These are phyloP conservation scores for Micropoecilia bifurca DNA, from an alignment of 2,797 vertebrate genomes.

Conservation along the genomic window DNA sequence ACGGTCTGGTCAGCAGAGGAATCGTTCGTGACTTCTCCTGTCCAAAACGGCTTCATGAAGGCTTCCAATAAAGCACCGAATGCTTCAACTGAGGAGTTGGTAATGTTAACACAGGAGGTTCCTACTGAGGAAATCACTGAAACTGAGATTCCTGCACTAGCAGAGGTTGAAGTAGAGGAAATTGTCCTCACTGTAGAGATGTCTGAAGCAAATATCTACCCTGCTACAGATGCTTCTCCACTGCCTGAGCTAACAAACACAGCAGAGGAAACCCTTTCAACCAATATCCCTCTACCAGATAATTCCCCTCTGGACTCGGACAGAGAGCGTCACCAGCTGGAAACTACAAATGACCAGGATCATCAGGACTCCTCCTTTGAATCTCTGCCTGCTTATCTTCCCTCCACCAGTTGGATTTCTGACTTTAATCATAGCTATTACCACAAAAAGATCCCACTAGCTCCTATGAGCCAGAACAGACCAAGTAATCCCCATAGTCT, in stretches of 20 bases:
- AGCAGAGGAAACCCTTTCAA: slow-evolving; percentile 9
- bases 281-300: slow-evolving; percentile 14
- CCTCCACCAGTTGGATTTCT: slow-evolving; percentile 74
- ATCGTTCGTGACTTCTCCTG: slow-evolving; percentile 62
- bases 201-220: slow-evolving; percentile 3
- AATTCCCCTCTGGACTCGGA: slow-evolving; percentile 10
- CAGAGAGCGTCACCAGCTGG: slow-evolving; percentile 11
- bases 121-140: slow-evolving; percentile 19
- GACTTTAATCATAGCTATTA: slow-evolving; percentile 72
- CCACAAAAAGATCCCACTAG: slow-evolving; percentile 52
- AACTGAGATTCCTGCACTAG: slow-evolving; percentile 13
- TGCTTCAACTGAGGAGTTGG: slow-evolving; percentile 25
- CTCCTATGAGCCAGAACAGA: slow-evolving; percentile 53
- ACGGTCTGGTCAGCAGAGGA: slow-evolving; percentile 77
- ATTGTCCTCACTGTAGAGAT: background rate
- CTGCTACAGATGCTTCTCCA: slow-evolving; percentile 9
- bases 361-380: slow-evolving; percentile 72
- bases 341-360: slow-evolving; percentile 26
- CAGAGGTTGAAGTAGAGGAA: slow-evolving; percentile 26
- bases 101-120: background rate
- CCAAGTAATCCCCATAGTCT: slow-evolving; percentile 2
- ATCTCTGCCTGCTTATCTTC: slow-evolving; percentile 75
- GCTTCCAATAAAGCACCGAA: slow-evolving; percentile 21
- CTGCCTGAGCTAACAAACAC: background rate
- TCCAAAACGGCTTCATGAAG: slow-evolving; percentile 40